Percentiles rank a stretch among this genome's conserved stretches.
phyloP scores from a whole-genome alignment of 2,888 invertebrate genomes.

The Drosophila nigricruria region DNA sequence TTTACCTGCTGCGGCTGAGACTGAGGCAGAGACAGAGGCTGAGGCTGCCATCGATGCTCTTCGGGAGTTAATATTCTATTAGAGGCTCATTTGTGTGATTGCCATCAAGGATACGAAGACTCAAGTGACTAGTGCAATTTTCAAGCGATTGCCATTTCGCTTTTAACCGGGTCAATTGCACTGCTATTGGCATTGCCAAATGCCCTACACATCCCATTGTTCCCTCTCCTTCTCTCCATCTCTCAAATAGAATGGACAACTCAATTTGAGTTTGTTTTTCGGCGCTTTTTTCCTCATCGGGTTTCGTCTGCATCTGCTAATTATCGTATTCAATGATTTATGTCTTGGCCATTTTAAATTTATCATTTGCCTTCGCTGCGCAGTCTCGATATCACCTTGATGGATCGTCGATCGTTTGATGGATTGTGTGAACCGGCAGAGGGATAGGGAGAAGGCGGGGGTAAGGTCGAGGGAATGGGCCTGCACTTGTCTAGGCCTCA shows the following conservation, averaged over 20 bases:
- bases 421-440: conserved; percentile 71
- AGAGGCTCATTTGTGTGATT: conserved; percentile 84
- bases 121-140: conserved; percentile 42
- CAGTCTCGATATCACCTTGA: conserved; percentile 70
- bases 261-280: conserved; percentile 48
- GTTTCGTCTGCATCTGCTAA: conserved; percentile 65
- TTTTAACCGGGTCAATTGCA: conserved; percentile 43
- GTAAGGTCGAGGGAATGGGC: conserved; percentile 5
- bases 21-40: conserved; percentile 14
- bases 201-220: neutral
- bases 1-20: conserved; percentile 62
- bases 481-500: conserved; percentile 68
- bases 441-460: neutral
- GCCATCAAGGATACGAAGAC: conserved; percentile 79
- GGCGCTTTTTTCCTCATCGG: conserved; percentile 43
- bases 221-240: neutral
- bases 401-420: conserved; percentile 77
- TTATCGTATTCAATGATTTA: conserved; percentile 74
- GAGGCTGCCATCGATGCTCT: conserved; percentile 63
- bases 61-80: conserved; percentile 83
- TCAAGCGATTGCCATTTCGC: conserved; percentile 38
- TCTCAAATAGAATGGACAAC: conserved; percentile 37
- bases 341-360: conserved; percentile 65
- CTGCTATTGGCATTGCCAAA: conserved; percentile 32
- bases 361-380: conserved; percentile 47